Conservation (phyloP, 2,797 vertebrate species). For the Oryzias dopingdopingensis region DNA sequence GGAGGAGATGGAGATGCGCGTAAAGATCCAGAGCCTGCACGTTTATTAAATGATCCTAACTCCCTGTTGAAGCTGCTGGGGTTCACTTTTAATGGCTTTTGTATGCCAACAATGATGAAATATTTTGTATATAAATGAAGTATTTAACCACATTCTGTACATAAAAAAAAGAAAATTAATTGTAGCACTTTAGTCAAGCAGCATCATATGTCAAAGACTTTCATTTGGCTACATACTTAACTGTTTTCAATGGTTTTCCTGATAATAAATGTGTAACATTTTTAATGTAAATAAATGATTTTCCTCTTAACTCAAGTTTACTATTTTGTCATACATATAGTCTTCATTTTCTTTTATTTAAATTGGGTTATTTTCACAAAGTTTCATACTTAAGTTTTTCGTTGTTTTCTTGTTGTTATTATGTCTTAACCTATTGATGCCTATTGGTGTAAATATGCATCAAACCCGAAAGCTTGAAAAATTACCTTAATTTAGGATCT, state of each 20-base stretch:
- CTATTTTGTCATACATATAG: constrained; percentile 1
- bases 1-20: constrained; percentile 1
- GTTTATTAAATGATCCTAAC: too few species aligned
- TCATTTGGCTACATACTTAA: background rate
- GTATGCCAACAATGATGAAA: constrained; percentile 35
- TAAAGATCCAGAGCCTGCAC: too few species aligned
- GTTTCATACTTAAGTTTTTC: too few species aligned
- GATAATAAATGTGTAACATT: constrained; percentile 36
- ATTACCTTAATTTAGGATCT: too few species aligned
- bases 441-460: too few species aligned
- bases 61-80: background rate
- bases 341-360: background rate
- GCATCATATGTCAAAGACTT: too few species aligned
- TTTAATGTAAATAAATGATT: constrained; percentile 68
- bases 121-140: too few species aligned
- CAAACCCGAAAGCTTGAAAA: too few species aligned
- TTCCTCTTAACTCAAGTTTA: constrained; percentile 47
- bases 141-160: constrained; percentile 40
- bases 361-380: background rate
- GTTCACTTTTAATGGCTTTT: constrained; percentile 36
- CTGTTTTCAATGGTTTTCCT: constrained; percentile 48
- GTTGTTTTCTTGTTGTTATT: too few species aligned
- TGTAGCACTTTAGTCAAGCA: too few species aligned
- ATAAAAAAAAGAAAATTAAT: background rate
- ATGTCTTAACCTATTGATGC: too few species aligned